Evolutionary conservation across 2,797 vertebrate genomes (phyloP).

Genomic region (Tachyglossus aculeatus): DNA sequence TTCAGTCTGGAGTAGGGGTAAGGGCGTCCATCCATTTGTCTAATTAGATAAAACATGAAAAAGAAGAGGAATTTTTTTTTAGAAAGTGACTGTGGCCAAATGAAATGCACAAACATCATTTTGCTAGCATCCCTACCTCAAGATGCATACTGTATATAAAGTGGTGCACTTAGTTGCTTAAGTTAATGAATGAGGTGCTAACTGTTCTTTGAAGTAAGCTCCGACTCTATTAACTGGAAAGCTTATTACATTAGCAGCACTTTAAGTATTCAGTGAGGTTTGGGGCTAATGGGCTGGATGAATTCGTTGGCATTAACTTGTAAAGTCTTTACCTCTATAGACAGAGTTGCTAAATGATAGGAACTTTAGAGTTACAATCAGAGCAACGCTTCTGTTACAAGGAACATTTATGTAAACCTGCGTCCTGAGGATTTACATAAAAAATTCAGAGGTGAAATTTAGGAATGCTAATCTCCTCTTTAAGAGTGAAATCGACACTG

Average conservation of each 20-base stretch:
- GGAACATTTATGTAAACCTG: too few relatives aligned
- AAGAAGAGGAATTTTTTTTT: background rate
- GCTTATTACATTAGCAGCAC: conserved; percentile 77
- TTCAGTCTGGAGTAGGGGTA: too few relatives aligned
- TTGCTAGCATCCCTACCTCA: background rate
- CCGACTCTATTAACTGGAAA: conserved; percentile 78
- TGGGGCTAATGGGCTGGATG: conserved; percentile 72
- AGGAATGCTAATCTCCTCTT: conserved; percentile 10
- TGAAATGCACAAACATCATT: background rate
- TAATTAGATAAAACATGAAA: conserved; percentile 14
- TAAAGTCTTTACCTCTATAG: conserved; percentile 37
- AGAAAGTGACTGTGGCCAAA: background rate
- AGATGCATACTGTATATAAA: background rate
- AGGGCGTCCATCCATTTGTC: conserved; percentile 5
- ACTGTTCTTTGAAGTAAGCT: conserved; percentile 76
- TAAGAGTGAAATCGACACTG: background rate
- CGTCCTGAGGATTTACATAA: conserved; percentile 11
- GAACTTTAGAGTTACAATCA: background rate
- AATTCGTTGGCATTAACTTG: conserved; percentile 74
- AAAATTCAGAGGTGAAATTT: background rate
- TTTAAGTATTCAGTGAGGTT: conserved; percentile 70
- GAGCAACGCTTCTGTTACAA: background rate
- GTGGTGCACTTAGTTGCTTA: conserved; percentile 30
- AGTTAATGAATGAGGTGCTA: conserved; percentile 68
- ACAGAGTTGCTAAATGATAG: background rate